These are phyloP conservation scores for Xenops minutus DNA, from an alignment of 2,797 vertebrate species.

Conservation along the genomic window DNA sequence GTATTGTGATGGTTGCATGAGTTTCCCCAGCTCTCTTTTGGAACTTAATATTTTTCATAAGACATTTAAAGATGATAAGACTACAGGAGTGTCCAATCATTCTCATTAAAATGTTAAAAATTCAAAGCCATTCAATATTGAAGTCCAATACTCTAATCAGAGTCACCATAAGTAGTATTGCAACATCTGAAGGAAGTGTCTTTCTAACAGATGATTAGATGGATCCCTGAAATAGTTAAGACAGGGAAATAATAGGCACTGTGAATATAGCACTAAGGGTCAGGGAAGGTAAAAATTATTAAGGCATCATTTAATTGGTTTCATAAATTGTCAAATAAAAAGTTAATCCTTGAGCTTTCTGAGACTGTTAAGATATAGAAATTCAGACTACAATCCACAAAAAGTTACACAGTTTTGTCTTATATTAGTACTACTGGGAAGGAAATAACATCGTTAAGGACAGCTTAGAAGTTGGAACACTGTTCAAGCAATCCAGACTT, in stretches of 20 bases:
- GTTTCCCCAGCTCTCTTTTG: neutral
- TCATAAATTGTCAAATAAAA: neutral
- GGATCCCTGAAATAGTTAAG: neutral
- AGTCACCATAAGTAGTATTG: neutral
- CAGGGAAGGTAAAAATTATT: neutral
- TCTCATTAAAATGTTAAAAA: neutral
- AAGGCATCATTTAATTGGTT: neutral
- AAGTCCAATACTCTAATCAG: neutral
- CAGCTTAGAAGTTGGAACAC: neutral
- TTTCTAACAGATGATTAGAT: neutral
- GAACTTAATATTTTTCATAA: neutral
- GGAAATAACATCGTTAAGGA: neutral
- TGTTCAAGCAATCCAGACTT: neutral
- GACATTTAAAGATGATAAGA: neutral
- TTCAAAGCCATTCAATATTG: neutral
- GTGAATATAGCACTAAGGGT: neutral
- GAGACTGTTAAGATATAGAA: neutral
- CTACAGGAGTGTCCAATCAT: neutral
- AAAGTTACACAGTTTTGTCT: neutral
- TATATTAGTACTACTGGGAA: neutral
- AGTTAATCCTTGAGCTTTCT: slow-evolving; percentile 8
- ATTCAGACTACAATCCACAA: neutral
- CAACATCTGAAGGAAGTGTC: neutral
- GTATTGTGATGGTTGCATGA: neutral
- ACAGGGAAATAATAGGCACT: neutral